Evolutionary conservation across 2,113 vertebrate genomes (phyloP).

Genomic region (Vombatus ursinus): DNA sequence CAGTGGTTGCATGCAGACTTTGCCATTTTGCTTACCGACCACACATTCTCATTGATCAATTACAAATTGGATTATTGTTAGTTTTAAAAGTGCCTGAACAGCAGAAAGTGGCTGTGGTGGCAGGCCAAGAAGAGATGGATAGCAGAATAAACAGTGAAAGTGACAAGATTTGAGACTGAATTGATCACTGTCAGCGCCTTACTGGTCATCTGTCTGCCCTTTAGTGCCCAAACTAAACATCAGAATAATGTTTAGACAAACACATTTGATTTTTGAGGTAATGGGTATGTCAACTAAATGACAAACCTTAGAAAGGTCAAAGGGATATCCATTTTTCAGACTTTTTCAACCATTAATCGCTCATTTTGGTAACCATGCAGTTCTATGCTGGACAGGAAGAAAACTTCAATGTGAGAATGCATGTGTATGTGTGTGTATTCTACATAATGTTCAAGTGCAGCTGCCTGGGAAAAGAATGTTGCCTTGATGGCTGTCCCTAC

Average conservation of each 20-base stretch:
- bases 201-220: slow-evolving; percentile 89
- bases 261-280: slow-evolving; percentile 92
- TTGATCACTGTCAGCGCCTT: slow-evolving; percentile 91
- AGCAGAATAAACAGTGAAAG: slow-evolving; percentile 87
- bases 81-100: slow-evolving; percentile 91
- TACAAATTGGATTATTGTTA: slow-evolving; percentile 92
- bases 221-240: slow-evolving; percentile 86
- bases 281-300: slow-evolving; percentile 91
- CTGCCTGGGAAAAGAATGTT: not conserved
- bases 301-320: slow-evolving; percentile 90
- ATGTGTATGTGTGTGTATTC: not conserved
- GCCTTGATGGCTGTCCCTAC: not conserved
- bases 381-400: slow-evolving; percentile 52
- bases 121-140: slow-evolving; percentile 88
- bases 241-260: slow-evolving; percentile 93
- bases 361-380: slow-evolving; percentile 76
- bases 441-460: not conserved
- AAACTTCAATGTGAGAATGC: not conserved
- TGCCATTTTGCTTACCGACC: slow-evolving; percentile 88
- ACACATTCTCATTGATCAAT: slow-evolving; percentile 88
- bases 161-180: slow-evolving; percentile 86
- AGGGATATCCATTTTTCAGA: slow-evolving; percentile 89
- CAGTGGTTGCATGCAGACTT: slow-evolving; percentile 81
- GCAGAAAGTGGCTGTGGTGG: slow-evolving; percentile 88
- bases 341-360: slow-evolving; percentile 85